Percentiles rank a stretch among this genome's conserved stretches.
phyloP scores from a whole-genome alignment of 2,113 vertebrate species.

The Camelus dromedarius region DNA sequence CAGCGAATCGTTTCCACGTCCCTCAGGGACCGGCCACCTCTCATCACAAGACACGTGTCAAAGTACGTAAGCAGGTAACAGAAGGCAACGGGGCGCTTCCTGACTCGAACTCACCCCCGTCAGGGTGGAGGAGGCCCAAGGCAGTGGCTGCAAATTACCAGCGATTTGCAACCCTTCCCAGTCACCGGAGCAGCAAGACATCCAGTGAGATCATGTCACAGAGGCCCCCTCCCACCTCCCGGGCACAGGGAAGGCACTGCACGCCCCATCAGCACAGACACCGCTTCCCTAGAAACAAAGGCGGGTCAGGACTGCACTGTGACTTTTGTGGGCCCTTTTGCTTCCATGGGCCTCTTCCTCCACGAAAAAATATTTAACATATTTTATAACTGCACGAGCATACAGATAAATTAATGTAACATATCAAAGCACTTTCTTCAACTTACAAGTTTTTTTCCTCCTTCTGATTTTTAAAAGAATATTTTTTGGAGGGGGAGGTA shows the following conservation, averaged over 20 bases:
- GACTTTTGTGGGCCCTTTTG: not conserved
- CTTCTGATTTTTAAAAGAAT: no score
- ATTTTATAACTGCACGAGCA: not conserved
- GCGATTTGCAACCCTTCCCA: not conserved
- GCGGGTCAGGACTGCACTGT: fast-evolving
- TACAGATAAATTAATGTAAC: not conserved
- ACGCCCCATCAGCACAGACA: fast-evolving
- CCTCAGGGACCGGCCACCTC: not conserved
- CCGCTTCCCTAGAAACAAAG: fast-evolving
- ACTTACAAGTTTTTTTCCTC: not conserved
- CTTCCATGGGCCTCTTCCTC: not conserved
- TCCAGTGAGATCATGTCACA: not conserved
- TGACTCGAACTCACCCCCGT: not conserved
- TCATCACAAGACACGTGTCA: not conserved
- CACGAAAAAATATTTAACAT: not conserved
- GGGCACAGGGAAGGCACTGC: not conserved
- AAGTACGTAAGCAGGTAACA: not conserved
- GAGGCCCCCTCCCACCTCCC: not conserved
- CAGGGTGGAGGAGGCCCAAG: not conserved
- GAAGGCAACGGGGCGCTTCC: not conserved
- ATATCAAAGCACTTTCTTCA: not conserved
- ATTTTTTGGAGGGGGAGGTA: no score
- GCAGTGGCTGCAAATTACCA: not conserved
- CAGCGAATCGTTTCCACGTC: fast-evolving
- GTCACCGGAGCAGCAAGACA: not conserved